Evolutionary conservation across 2,888 invertebrate species (phyloP).

Genomic region (Drosophila prolongata): DNA sequence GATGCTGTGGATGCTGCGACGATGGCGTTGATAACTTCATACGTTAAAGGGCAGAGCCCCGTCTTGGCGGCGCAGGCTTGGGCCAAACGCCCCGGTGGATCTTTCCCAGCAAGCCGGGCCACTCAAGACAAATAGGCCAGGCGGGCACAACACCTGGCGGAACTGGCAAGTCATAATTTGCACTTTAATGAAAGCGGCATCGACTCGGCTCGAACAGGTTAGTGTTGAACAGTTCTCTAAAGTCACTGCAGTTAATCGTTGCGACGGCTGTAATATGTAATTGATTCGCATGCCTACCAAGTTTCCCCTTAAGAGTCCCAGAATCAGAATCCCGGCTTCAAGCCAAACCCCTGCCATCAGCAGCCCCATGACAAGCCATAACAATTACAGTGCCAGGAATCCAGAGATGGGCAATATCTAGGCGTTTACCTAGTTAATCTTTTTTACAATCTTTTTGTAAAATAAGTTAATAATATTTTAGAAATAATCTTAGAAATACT

Average conservation of each 20-base stretch:
- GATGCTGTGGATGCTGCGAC: conserved; percentile 26
- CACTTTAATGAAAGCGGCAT: conserved; percentile 81
- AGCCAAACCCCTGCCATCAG: conserved; percentile 13
- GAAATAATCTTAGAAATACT: too few relatives aligned
- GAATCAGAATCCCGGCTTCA: conserved; percentile 6
- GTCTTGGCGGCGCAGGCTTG: conserved; percentile 5
- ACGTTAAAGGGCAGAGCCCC: conserved; percentile 56
- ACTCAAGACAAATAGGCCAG: conserved; percentile 76
- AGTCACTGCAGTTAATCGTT: conserved; percentile 78
- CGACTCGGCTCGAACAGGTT: conserved; percentile 53
- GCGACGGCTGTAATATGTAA: conserved; percentile 70
- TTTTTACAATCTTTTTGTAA: too few relatives aligned
- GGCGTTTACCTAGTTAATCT: neutral
- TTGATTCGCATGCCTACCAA: conserved; percentile 68
- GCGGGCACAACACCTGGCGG: conserved; percentile 81
- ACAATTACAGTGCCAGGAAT: conserved; percentile 62
- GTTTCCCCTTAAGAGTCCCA: neutral
- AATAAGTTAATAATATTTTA: too few relatives aligned
- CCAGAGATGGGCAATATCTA: conserved; percentile 11
- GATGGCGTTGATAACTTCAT: conserved; percentile 75
- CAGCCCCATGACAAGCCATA: conserved; percentile 68
- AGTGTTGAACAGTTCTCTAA: conserved; percentile 59
- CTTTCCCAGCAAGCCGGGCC: conserved; percentile 27
- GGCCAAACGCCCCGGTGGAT: conserved; percentile 21
- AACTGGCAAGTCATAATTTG: conserved; percentile 83